Conservation (phyloP, 2,113 vertebrate genomes). For the Neoarius graeffei region DNA sequence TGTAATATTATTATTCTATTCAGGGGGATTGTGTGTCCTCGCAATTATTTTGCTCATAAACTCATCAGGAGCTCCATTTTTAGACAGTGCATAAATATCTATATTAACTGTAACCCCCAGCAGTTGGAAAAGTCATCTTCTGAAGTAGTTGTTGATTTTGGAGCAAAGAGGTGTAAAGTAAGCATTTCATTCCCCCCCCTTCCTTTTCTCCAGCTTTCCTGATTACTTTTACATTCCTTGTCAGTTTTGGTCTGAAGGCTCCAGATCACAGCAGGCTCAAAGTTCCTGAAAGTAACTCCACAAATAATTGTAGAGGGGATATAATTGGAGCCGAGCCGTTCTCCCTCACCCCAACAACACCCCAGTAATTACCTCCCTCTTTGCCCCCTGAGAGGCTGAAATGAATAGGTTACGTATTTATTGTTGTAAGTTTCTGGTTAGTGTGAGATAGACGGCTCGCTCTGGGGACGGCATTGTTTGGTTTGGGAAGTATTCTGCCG, state of each 20-base stretch:
- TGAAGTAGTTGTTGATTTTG: slow-evolving; percentile 59
- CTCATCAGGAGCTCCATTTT: no score
- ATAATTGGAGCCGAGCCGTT: slow-evolving; percentile 66
- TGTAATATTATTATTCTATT: no score
- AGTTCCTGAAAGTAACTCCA: slow-evolving; percentile 34
- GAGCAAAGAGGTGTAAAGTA: slow-evolving; percentile 55
- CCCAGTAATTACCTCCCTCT: slow-evolving; percentile 47
- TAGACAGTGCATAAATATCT: no score
- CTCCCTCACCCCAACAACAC: slow-evolving; percentile 55
- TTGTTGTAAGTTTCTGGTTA: slow-evolving; percentile 85
- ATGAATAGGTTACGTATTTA: slow-evolving; percentile 91
- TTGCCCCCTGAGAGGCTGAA: slow-evolving; percentile 67
- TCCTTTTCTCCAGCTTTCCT: slow-evolving; percentile 26
- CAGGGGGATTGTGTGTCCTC: no score
- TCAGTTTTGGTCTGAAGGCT: slow-evolving; percentile 48
- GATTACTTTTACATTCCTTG: slow-evolving; percentile 63
- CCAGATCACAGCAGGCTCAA: slow-evolving; percentile 36
- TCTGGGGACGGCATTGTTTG: slow-evolving; percentile 92
- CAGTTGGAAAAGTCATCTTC: slow-evolving; percentile 61
- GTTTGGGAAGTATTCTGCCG: slow-evolving; percentile 93
- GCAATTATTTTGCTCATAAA: neutral
- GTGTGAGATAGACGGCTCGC: slow-evolving; percentile 82
- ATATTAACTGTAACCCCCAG: neutral
- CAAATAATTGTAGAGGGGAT: slow-evolving; percentile 53
- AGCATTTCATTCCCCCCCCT: neutral